Evolutionary conservation across 2,797 vertebrate genomes (phyloP).

Genomic region (Pangasius sanitwongsei): DNA sequence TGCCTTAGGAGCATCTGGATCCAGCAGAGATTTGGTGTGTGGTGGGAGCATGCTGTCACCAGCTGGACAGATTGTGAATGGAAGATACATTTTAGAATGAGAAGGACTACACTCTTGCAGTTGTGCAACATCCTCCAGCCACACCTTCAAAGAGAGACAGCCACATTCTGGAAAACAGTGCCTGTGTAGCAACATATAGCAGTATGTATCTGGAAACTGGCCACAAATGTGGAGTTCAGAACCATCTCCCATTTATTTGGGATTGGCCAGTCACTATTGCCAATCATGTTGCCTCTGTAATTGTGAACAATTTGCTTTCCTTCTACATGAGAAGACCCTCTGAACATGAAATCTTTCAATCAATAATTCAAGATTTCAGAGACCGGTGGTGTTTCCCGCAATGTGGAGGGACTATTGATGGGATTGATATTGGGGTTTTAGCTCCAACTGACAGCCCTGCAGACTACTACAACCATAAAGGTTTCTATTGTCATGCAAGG

Average conservation of each 20-base stretch:
- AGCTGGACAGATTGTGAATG: conserved; percentile 3
- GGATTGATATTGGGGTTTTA: neutral
- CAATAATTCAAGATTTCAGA: conserved; percentile 41
- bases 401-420: conserved; percentile 28
- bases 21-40: conserved; percentile 3
- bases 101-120: conserved; percentile 13
- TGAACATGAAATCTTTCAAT: neutral
- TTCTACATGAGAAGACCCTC: conserved; percentile 13
- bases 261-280: neutral
- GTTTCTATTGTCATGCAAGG: conserved; percentile 7
- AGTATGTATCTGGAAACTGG: conserved; percentile 19
- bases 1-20: neutral
- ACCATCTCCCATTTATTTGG: conserved; percentile 40
- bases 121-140: neutral
- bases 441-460: neutral
- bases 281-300: neutral
- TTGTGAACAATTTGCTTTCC: conserved; percentile 16
- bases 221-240: conserved; percentile 35
- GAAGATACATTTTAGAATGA: conserved; percentile 12
- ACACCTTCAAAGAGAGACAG: neutral
- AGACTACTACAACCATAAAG: conserved; percentile 34
- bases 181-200: neutral
- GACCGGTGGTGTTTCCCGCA: conserved; percentile 17
- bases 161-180: too few relatives aligned
- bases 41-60: neutral